These are phyloP conservation scores for Linnaemya vulpina DNA, from an alignment of 2,888 invertebrate genomes.

Conservation along the genomic window DNA sequence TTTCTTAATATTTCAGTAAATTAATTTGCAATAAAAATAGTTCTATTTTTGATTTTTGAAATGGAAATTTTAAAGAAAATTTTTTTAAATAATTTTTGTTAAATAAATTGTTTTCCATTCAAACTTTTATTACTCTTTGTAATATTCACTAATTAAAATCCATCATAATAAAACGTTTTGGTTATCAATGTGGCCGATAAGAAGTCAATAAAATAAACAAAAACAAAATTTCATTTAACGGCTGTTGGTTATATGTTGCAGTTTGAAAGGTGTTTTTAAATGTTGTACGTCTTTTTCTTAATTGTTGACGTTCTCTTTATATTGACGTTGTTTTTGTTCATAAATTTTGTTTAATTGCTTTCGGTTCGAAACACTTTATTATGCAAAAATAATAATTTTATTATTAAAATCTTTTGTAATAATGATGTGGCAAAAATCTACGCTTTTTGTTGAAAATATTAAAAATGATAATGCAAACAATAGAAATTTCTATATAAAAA, in stretches of 20 bases:
- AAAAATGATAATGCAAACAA: not conserved
- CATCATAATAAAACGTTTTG: not conserved
- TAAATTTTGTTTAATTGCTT: constrained; percentile 16
- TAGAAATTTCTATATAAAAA: not conserved
- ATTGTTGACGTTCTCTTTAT: constrained; percentile 7
- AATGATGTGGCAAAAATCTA: not conserved
- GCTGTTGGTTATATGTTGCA: not conserved
- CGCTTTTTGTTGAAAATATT: not conserved
- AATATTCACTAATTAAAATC: not conserved
- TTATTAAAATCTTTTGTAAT: constrained; percentile 24
- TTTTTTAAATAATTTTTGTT: too few relatives aligned
- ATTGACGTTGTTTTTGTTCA: not conserved
- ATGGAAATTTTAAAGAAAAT: too few relatives aligned
- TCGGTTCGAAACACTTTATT: not conserved
- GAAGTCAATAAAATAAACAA: not conserved
- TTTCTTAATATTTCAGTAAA: too few relatives aligned
- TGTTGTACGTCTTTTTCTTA: constrained; percentile 1
- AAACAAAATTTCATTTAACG: constrained; percentile 11
- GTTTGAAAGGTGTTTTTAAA: constrained; percentile 29
- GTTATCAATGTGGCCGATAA: not conserved
- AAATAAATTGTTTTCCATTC: too few relatives aligned
- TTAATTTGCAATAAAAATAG: too few relatives aligned
- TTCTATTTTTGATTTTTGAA: too few relatives aligned
- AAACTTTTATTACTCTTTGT: too few relatives aligned
- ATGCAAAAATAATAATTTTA: constrained; percentile 2